Percentiles rank a stretch among this genome's conserved stretches.
Evolutionary conservation across 1,140 invertebrate genomes (phyloP).

Genomic region (Mercenaria mercenaria): DNA sequence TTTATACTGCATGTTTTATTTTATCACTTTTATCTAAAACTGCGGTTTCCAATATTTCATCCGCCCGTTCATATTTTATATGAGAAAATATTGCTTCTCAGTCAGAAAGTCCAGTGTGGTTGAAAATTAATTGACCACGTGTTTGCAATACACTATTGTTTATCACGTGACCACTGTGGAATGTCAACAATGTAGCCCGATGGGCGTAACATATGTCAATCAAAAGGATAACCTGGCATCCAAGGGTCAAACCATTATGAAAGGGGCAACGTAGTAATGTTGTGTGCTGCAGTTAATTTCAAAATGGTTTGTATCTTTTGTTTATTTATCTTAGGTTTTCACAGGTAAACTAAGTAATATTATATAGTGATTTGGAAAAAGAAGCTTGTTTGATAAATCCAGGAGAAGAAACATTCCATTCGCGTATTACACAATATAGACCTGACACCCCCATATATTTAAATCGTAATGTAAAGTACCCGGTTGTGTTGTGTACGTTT

Average conservation of each 20-base stretch:
- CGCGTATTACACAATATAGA: slow-evolving; percentile 45
- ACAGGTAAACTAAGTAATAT: not conserved
- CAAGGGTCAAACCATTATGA: slow-evolving; percentile 59
- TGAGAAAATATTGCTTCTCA: not conserved
- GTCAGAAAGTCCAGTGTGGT: not conserved
- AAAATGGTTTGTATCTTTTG: not conserved
- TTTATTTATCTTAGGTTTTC: not conserved
- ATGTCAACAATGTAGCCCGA: slow-evolving; percentile 82
- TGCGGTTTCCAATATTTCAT: not conserved
- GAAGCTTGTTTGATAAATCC: not conserved
- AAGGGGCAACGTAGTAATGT: slow-evolving; percentile 13
- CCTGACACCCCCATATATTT: slow-evolving; percentile 57
- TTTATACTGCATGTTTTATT: not conserved
- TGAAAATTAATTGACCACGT: slow-evolving; percentile 63
- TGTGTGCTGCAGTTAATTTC: not conserved
- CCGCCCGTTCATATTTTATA: not conserved
- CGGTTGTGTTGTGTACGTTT: slow-evolving; percentile 65
- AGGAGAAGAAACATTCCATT: slow-evolving; percentile 42
- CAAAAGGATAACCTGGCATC: slow-evolving; percentile 77
- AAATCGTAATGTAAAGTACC: slow-evolving; percentile 54
- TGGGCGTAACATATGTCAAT: slow-evolving; percentile 82
- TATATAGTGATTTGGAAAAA: not conserved
- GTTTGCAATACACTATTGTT: slow-evolving; percentile 59
- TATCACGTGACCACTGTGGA: slow-evolving; percentile 81
- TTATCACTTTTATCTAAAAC: not conserved